Percentiles rank a stretch among this genome's conserved stretches.
phyloP scores from a whole-genome alignment of 2,113 vertebrate genomes.

The Peromyscus maniculatus region DNA sequence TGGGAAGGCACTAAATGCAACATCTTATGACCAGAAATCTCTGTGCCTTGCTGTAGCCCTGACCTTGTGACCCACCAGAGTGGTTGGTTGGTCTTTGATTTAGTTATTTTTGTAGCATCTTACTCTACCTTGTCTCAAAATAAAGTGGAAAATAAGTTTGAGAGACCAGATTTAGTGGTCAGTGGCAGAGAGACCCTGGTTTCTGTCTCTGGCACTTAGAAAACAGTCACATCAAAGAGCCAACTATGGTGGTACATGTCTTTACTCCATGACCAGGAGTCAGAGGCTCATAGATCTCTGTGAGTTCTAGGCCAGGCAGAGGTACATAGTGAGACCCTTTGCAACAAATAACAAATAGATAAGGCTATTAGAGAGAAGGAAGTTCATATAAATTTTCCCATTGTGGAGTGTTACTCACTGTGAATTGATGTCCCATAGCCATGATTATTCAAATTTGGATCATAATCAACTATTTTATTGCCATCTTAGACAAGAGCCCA shows the following conservation, averaged over 20 bases:
- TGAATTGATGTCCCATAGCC: background rate
- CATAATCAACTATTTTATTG: background rate
- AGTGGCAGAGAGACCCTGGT: background rate
- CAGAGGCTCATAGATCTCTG: too few species aligned
- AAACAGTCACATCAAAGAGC: background rate
- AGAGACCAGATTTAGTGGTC: background rate
- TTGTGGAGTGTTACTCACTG: background rate
- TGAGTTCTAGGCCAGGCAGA: too few species aligned
- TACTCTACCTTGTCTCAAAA: background rate
- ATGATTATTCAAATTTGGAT: background rate
- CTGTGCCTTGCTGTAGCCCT: background rate
- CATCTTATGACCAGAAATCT: background rate
- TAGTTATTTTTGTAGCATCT: background rate
- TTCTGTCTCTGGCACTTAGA: background rate
- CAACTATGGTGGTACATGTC: too few species aligned
- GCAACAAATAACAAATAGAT: background rate
- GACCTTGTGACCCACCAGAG: background rate
- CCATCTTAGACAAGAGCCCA: background rate
- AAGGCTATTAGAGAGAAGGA: background rate
- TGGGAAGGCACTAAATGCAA: background rate
- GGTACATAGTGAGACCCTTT: background rate
- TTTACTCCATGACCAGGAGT: too few species aligned
- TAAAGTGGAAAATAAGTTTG: background rate
- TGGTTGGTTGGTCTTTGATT: background rate
- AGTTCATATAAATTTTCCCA: background rate